Evolutionary conservation across 2,888 invertebrate genomes (phyloP).

Genomic region (Agrilus mali): DNA sequence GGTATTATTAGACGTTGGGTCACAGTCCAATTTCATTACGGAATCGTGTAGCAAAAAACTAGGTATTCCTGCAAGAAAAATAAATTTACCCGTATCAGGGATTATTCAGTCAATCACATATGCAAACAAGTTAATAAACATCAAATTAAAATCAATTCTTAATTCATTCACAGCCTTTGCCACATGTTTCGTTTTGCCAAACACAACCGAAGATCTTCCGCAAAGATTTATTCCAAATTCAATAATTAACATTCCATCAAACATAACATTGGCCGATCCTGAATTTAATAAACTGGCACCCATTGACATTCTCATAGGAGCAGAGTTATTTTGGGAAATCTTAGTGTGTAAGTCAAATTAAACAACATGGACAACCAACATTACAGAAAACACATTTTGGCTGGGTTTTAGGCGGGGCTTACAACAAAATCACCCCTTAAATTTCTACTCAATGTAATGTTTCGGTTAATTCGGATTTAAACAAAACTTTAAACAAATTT

Average conservation of each 20-base stretch:
- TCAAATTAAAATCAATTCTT: background rate
- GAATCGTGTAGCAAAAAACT: too few species aligned
- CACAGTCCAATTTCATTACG: too few species aligned
- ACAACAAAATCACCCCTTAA: too few species aligned
- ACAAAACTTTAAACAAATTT: background rate
- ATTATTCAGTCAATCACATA: constrained; percentile 4
- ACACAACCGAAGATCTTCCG: background rate
- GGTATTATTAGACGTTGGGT: too few species aligned
- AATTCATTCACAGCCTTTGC: background rate
- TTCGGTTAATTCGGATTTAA: background rate
- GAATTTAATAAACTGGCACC: too few species aligned
- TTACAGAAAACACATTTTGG: too few species aligned
- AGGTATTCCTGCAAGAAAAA: background rate
- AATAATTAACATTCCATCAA: constrained; percentile 2
- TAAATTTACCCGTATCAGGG: background rate
- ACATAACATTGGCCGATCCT: constrained; percentile 4
- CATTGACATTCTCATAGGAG: too few species aligned
- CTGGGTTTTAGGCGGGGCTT: too few species aligned
- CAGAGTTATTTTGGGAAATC: too few species aligned
- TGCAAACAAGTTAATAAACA: background rate
- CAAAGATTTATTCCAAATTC: background rate
- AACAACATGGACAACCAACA: too few species aligned
- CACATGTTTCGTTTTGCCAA: constrained; percentile 2
- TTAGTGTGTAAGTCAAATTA: too few species aligned
- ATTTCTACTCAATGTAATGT: constrained; percentile 1